These are phyloP conservation scores for Tapera naevia DNA, from an alignment of 2,797 vertebrate genomes.

Conservation along the genomic window DNA sequence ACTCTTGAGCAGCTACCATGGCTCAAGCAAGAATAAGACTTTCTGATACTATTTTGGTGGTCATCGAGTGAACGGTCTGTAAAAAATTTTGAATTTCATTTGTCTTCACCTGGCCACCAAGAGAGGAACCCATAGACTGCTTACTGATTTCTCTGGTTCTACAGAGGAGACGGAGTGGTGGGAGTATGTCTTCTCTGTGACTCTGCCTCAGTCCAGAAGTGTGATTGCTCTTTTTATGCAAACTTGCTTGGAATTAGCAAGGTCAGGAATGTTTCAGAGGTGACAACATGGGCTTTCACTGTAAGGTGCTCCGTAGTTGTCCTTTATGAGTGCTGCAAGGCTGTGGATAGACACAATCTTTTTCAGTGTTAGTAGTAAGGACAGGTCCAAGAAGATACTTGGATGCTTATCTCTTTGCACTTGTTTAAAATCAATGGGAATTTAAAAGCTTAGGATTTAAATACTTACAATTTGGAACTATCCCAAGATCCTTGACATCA, in stretches of 20 bases:
- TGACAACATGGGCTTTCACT: background rate
- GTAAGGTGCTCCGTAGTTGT: background rate
- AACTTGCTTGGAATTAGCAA: background rate
- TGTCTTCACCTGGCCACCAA: background rate
- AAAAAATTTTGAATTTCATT: background rate
- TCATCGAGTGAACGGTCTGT: background rate
- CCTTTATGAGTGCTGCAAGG: background rate
- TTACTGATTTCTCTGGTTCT: background rate
- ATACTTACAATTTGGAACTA: slow-evolving; percentile 62
- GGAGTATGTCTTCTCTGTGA: background rate
- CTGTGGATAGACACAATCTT: background rate
- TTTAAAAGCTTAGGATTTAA: slow-evolving; percentile 60
- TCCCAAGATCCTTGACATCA: slow-evolving; percentile 64
- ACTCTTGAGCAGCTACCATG: background rate
- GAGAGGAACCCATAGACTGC: background rate
- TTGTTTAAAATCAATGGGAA: slow-evolving; percentile 52
- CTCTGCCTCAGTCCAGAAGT: background rate
- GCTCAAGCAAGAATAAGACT: background rate
- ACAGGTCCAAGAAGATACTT: slow-evolving; percentile 35
- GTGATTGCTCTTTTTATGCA: background rate
- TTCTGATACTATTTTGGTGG: background rate
- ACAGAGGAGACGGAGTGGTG: background rate
- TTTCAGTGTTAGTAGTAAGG: slow-evolving; percentile 9
- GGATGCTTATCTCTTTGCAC: slow-evolving; percentile 18
- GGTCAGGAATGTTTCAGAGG: background rate